Evolutionary conservation across 2,888 invertebrate species (phyloP), one percentile per base, ranked within the genome.

Genomic region (Oscheius sp.): DNA sequence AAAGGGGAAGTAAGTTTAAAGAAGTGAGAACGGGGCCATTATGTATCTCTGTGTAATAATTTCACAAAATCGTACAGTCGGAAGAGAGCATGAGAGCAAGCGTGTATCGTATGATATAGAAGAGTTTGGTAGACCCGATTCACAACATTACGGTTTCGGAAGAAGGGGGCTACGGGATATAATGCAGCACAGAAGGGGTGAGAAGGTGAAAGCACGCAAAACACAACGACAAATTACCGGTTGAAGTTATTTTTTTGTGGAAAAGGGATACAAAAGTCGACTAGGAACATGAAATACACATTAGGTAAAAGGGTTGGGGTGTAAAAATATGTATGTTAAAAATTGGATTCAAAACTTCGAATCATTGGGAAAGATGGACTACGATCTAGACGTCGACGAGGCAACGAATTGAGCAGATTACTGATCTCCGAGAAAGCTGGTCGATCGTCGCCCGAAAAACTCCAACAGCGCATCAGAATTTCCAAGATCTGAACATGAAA

Each of bases 381-480:
- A 82, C 99, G 93, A 68, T 95, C 96, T 84, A 99, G 92, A 60
- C 95, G 93, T 91, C 96, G 96, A 91, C 96, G 95, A 60, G 99
- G 98, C 87, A 99, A 92, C 90, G 94, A 94, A 89, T 96, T 95
- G 75, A 99, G 92, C 75, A 94, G 93, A 74, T 91, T 91, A 84
- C 95, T 92, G 76, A 99, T 92, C 82, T 93, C 93, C 72, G 93
- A 93, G 91, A 99, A 99, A 90, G 96, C 95, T 0, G 96, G 95
- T 79, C 99, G 93, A 89, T 95, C 94, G 73, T 92, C 92, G 5
- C 94, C 92, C 74, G 93, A 93, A 90, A 93, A 96, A 76, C 95
- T 93, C 98, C 99, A 99, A 91, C 98, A 99, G 35, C 87, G 82
- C 94, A 97, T 95, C 84, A 99, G 91, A 55, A 68, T 68, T 37